Evolutionary conservation across 2,113 vertebrate genomes (phyloP).

Genomic region (Numida meleagris): DNA sequence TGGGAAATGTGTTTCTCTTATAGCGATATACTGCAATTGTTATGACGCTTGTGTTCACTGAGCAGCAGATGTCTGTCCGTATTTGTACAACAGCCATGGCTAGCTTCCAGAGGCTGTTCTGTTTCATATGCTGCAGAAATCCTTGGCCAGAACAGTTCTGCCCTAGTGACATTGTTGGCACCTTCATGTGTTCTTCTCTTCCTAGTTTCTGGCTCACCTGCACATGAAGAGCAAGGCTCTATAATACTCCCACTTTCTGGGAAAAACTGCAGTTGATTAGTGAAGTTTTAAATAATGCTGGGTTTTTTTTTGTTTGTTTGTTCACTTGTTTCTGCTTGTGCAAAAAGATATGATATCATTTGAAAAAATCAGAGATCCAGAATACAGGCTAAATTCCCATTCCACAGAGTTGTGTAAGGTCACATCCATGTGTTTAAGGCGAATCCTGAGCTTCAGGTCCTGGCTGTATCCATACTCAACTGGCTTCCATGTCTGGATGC

Average conservation of each 20-base stretch:
- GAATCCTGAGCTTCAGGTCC: neutral
- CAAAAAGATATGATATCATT: neutral
- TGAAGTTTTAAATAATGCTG: neutral
- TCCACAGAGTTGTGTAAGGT: no score
- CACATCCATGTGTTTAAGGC: neutral
- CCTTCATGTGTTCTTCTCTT: neutral
- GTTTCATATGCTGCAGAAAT: conserved; percentile 22
- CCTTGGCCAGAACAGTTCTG: conserved; percentile 6
- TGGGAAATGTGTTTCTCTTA: neutral
- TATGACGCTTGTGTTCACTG: conserved; percentile 22
- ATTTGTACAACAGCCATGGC: conserved; percentile 33
- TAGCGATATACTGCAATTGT: conserved; percentile 21
- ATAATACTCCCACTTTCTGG: rapidly evolving
- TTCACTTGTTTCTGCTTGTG: neutral
- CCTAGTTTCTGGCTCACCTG: neutral
- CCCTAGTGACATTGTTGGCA: neutral
- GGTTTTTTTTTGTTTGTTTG: neutral
- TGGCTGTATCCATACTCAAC: neutral
- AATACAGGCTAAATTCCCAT: neutral
- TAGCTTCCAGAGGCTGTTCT: conserved; percentile 27
- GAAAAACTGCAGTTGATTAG: neutral
- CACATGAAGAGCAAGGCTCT: neutral
- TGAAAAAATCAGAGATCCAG: neutral
- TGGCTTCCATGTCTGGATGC: neutral
- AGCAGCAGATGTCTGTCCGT: conserved; percentile 57